Evolutionary conservation across 2,797 vertebrate species (phyloP).

Genomic region (Pangasius djambal): DNA sequence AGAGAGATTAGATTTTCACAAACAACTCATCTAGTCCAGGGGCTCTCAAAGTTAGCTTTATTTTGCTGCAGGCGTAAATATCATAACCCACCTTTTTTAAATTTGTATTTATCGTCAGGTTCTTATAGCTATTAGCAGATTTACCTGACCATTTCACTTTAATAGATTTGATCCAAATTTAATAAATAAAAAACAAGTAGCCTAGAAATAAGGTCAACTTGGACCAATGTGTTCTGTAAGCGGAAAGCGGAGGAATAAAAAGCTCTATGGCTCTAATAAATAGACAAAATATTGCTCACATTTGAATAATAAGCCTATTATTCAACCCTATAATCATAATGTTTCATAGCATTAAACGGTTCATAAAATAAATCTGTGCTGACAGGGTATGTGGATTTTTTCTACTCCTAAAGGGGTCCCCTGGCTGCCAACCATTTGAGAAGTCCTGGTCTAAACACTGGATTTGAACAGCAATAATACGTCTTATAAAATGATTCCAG

Average conservation of each 20-base stretch:
- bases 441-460: background rate
- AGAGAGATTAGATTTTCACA: background rate
- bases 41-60: background rate
- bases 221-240: background rate
- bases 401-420: background rate
- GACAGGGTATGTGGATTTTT: background rate
- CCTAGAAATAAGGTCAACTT: background rate
- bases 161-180: background rate
- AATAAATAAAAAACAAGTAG: background rate
- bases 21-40: background rate
- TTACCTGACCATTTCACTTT: background rate
- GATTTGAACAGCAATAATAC: background rate
- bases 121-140: background rate
- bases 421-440: background rate
- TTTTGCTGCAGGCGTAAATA: background rate
- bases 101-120: background rate
- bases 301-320: background rate
- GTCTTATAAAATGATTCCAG: background rate
- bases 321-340: background rate
- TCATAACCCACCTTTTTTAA: background rate
- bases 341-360: background rate
- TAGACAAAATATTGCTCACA: background rate
- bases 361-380: background rate
- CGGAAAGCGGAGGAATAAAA: background rate
- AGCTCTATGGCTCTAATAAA: background rate